Base-by-base conservation (phyloP, 2,797 vertebrate genomes). In the Apogon talboti region DNA sequence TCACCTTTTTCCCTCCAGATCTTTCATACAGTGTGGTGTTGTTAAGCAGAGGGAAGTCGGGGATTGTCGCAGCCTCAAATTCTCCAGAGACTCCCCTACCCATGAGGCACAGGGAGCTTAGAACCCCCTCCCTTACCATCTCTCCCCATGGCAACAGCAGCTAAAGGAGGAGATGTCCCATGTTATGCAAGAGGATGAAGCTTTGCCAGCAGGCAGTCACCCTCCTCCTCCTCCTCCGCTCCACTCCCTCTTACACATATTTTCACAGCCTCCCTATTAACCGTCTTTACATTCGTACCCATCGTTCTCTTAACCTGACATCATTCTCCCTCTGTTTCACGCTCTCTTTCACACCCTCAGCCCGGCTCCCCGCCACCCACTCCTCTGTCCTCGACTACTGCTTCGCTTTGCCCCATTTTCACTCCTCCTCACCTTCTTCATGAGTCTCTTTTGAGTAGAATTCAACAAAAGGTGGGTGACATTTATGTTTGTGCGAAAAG, bases 91-190 rank as follows among this genome's bases (percentile, higher is more conserved):
- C 71, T 49, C 78, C 92, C 92, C 93, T 93, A 93, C 94, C 94
- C 95, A 0, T 12, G 52, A 81, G 63, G 50, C 53, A 55, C 55
- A 35, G 13, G 42, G 61, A 69, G 72, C 80, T 66, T 50, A 62
- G 65, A 76, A 66, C 24, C 54, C 38, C 66, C 60, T 62, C 51
- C 11, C 44, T 66, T 66, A 42, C 53, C 63, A 78, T 82, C 70
- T 66, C 76, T 94, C 94, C 93, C 95, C 96, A 96, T 96, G 93
- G 96, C 95, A 97, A 98, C 96, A 90, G 90, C 89, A 77, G 91
- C 91, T 87, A 86, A 90, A 91, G 94, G 90, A 89, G 88, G 91
- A 91, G 92, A 87, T 86, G 74, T 90, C 85, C 92, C 82, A 75
- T 79, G 92, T 95, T 95, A 95, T 74, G 94, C 93, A 95, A 96